Evolutionary conservation across 2,888 invertebrate genomes (phyloP).

Genomic region (Monochamus alternatus): DNA sequence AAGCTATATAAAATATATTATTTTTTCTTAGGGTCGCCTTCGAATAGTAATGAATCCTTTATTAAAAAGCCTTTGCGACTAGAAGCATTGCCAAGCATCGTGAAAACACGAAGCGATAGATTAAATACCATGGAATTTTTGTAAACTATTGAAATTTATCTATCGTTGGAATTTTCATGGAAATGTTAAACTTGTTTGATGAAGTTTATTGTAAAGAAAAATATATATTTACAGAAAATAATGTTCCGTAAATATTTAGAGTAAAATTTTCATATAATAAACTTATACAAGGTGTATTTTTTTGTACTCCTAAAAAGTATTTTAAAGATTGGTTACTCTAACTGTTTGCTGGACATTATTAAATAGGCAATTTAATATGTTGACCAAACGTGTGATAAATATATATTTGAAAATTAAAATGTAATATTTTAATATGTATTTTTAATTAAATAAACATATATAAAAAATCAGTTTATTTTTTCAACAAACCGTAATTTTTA

Average conservation of each 20-base stretch:
- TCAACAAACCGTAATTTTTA: neutral
- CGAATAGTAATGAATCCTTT: slow-evolving; percentile 53
- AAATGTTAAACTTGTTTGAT: slow-evolving; percentile 27
- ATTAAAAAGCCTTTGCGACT: slow-evolving; percentile 64
- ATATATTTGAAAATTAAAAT: slow-evolving; percentile 33
- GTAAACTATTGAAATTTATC: slow-evolving; percentile 41
- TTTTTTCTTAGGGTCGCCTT: slow-evolving; percentile 51
- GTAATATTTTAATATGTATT: slow-evolving; percentile 48
- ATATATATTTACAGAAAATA: neutral
- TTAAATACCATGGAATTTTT: slow-evolving; percentile 63
- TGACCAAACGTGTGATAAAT: slow-evolving; percentile 44
- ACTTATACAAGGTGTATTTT: too few species aligned
- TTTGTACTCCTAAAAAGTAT: too few species aligned
- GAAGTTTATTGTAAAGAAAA: slow-evolving; percentile 8
- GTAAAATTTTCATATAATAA: too few species aligned
- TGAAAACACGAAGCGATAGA: slow-evolving; percentile 57
- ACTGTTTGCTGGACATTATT: neutral
- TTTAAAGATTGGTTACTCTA: neutral
- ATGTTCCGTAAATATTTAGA: too few species aligned
- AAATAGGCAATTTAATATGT: slow-evolving; percentile 14
- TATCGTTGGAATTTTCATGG: slow-evolving; percentile 34
- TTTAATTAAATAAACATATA: slow-evolving; percentile 43
- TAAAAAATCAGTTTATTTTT: slow-evolving; percentile 1
- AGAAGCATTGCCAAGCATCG: slow-evolving; percentile 68
- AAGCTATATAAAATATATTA: slow-evolving; percentile 1